Base-by-base conservation (phyloP, 2,113 vertebrate species). In the Nannospalax galili region DNA sequence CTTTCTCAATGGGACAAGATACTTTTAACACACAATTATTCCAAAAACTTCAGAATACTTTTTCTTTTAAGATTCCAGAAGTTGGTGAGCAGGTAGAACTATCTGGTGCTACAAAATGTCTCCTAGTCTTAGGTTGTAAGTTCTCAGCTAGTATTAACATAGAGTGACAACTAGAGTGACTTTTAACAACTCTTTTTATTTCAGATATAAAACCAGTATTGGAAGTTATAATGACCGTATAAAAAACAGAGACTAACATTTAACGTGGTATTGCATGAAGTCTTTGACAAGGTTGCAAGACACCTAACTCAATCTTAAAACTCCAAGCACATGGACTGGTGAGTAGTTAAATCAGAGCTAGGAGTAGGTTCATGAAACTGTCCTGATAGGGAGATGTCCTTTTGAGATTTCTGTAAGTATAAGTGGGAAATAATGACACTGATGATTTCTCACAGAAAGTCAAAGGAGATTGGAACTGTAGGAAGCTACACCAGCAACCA, bases 401-500 rank as follows among this genome's bases (percentile, higher is more conserved):
- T n/a, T 72, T 22, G 22, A 17, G 37, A 37, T 72, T 72, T 7
- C 19, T 37, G 19, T 72, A 37, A 72, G n/a, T 20, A 37, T 16
- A 1, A 20, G 19, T 37, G 70, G 22, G 22, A 37, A 72, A 9
- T 72, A 72, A 37, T 72, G n/a, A 3, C 20, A 4, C n/a, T 37
- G n/a, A n/a, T 7, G 8, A 9, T 11, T 72, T 72, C n/a, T 22
- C 37, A 9, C 10, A 8, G 37, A n/a, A 72, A 70, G 22, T 22
- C 37, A n/a, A 72, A 37, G 22, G 30, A 67, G n/a, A 0, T 9
- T 72, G 70, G 70, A 37, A 37, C 10, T 72, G 8, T 19, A 72
- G n/a, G 3, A 22, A 8, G n/a, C n/a, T 8, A 1, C 9, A 3
- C 37, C 70, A n/a, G n/a, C n/a, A n/a, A n/a, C n/a, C n/a, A 1